phyloP scores from a whole-genome alignment of 2,888 invertebrate genomes.

The Camptogramma bilineatum region DNA sequence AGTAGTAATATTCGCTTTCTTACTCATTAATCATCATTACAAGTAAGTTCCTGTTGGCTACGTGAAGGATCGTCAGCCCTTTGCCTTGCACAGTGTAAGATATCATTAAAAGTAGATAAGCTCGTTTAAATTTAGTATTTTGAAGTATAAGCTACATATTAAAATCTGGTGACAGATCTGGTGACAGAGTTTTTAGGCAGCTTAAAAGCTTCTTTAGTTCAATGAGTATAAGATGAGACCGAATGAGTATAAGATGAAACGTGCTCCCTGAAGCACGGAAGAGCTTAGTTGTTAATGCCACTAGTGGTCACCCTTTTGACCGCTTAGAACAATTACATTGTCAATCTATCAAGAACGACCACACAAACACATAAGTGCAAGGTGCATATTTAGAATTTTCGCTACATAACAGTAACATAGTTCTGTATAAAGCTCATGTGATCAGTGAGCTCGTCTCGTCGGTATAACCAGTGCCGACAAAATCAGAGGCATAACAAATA shows the following conservation, averaged over 20 bases:
- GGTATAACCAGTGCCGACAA: neutral
- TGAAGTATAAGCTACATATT: neutral
- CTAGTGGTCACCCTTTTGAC: too few species aligned
- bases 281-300: too few species aligned
- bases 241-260: too few species aligned
- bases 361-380: too few species aligned
- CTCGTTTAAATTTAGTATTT: too few species aligned
- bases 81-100: constrained; percentile 5
- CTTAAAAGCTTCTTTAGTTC: too few species aligned
- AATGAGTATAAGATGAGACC: too few species aligned
- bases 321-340: too few species aligned
- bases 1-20: constrained; percentile 23
- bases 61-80: constrained; percentile 19
- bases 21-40: constrained; percentile 27
- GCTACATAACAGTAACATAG: neutral
- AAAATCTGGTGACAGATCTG: too few species aligned
- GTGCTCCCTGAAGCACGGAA: too few species aligned
- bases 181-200: too few species aligned
- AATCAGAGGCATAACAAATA: neutral
- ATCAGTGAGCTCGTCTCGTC: neutral
- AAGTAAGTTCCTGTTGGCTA: constrained; percentile 24
- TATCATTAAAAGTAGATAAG: constrained; percentile 9
- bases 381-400: neutral
- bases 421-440: neutral
- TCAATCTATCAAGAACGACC: too few species aligned